phyloP scores from a whole-genome alignment of 2,888 invertebrate genomes.

The Sesia apiformis region DNA sequence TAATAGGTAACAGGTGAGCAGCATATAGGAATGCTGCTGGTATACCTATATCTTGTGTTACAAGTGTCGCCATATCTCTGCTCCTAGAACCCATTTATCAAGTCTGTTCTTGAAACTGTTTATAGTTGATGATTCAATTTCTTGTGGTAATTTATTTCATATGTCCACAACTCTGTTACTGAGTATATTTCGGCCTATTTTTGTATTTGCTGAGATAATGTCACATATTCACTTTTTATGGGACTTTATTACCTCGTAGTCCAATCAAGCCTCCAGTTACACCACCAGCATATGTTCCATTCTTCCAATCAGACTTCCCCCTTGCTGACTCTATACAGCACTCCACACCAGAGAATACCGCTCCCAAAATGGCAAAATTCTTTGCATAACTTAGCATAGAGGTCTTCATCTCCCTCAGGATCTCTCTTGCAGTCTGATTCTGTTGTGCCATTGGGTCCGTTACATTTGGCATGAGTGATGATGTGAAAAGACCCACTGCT shows the following conservation, averaged over 20 bases:
- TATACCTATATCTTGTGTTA: too few relatives aligned
- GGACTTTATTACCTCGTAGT: conserved; percentile 76
- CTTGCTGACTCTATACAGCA: conserved; percentile 95
- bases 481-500: conserved; percentile 96
- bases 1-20: too few relatives aligned
- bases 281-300: conserved; percentile 95
- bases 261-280: conserved; percentile 95
- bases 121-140: too few relatives aligned
- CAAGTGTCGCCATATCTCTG: too few relatives aligned
- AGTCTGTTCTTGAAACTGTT: too few relatives aligned
- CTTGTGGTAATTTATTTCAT: too few relatives aligned
- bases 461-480: conserved; percentile 94
- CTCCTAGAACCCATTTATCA: too few relatives aligned
- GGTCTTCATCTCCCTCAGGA: conserved; percentile 92
- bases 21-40: too few relatives aligned
- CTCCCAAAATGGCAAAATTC: conserved; percentile 97
- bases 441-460: conserved; percentile 78
- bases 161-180: too few relatives aligned
- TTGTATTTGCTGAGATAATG: too few relatives aligned
- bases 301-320: conserved; percentile 97
- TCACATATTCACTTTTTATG: too few relatives aligned
- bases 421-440: conserved; percentile 88
- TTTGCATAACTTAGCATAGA: conserved; percentile 96
- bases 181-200: too few relatives aligned
- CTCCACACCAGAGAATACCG: conserved; percentile 95